These are phyloP conservation scores for Lagorchestes hirsutus DNA, from an alignment of 2,797 vertebrate genomes.

Conservation along the genomic window DNA sequence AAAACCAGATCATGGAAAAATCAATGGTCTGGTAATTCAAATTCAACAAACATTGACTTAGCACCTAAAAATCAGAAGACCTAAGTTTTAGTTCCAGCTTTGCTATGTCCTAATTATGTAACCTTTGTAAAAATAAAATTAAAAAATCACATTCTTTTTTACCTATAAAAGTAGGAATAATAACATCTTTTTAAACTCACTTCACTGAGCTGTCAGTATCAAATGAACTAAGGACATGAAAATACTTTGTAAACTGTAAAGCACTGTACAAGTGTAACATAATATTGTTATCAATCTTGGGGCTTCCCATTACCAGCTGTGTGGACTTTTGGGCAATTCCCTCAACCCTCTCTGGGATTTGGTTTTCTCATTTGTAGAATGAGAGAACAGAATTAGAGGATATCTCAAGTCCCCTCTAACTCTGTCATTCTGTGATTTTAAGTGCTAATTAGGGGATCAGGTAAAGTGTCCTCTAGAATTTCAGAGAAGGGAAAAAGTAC, in stretches of 20 bases:
- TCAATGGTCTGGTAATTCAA: background rate
- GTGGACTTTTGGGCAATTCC: background rate
- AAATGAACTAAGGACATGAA: background rate
- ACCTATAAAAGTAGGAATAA: background rate
- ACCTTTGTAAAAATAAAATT: background rate
- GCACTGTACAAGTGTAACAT: background rate
- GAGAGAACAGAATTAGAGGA: background rate
- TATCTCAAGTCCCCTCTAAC: background rate
- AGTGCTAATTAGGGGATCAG: background rate
- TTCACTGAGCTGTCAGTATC: background rate
- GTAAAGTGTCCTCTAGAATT: background rate
- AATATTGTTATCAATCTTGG: background rate
- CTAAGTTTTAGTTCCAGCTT: background rate
- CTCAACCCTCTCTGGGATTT: background rate
- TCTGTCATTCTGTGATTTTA: background rate
- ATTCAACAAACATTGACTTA: background rate
- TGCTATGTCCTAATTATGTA: background rate
- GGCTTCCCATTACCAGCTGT: background rate
- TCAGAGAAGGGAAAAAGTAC: background rate
- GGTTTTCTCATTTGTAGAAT: background rate
- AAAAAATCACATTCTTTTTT: background rate
- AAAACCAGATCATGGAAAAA: background rate
- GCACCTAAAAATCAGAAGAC: background rate
- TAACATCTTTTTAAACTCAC: background rate
- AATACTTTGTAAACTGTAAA: background rate